Evolutionary conservation across 2,797 vertebrate genomes (phyloP).

Genomic region (Muraenolepis orangiensis): DNA sequence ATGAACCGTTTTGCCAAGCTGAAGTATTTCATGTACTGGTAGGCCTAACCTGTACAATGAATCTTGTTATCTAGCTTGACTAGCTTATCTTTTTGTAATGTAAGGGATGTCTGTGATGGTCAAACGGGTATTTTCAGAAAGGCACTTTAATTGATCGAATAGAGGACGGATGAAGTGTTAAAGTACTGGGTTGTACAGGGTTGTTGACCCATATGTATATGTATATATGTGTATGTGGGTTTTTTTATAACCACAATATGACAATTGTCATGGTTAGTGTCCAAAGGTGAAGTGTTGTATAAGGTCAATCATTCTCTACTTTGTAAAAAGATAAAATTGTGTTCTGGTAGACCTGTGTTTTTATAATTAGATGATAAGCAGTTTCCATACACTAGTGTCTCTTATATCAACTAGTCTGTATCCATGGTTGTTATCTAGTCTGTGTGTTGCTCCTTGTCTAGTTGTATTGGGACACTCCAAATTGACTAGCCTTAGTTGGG

Average conservation of each 20-base stretch:
- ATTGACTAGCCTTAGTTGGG: not conserved
- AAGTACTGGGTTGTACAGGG: not conserved
- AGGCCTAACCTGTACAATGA: not conserved
- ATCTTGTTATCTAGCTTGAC: no score
- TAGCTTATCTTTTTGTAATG: not conserved
- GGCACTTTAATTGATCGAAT: not conserved
- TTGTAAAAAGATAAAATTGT: not conserved
- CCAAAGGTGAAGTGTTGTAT: slow-evolving; percentile 24
- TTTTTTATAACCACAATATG: no score
- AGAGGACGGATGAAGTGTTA: not conserved
- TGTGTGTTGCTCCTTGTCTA: not conserved
- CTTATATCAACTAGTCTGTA: slow-evolving; percentile 31
- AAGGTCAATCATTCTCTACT: not conserved
- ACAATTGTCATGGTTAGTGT: slow-evolving; percentile 26
- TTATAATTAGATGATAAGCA: not conserved
- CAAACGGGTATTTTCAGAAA: not conserved
- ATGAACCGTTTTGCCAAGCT: not conserved
- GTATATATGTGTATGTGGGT: no score
- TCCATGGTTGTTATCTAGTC: slow-evolving; percentile 47
- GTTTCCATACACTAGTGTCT: slow-evolving; percentile 23
- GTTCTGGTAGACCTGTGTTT: not conserved
- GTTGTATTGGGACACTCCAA: not conserved
- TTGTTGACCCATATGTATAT: slow-evolving; percentile 39
- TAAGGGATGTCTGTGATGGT: not conserved
- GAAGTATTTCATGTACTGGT: no score